phyloP scores from a whole-genome alignment of 1,140 invertebrate genomes.

The Colletes latitarsis region DNA sequence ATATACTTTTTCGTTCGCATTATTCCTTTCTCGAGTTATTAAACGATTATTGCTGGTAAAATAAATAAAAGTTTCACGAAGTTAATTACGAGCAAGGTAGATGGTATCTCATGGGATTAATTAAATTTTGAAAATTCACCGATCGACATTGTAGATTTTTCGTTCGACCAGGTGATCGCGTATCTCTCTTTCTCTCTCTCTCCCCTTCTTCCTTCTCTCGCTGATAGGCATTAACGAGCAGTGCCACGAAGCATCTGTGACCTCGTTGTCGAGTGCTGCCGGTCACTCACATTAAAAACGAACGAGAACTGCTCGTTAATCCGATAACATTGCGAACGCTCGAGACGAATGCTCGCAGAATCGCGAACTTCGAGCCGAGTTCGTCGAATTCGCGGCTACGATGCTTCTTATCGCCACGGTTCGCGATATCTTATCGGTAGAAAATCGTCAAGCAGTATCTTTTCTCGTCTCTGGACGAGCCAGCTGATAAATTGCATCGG shows the following conservation, averaged over 20 bases:
- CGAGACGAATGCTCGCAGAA: slow-evolving; percentile 8
- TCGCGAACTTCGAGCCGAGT: slow-evolving; percentile 13
- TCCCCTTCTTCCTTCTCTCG: not conserved
- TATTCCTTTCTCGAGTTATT: no score
- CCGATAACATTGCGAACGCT: slow-evolving; percentile 34
- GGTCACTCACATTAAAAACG: slow-evolving; percentile 53
- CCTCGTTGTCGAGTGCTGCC: slow-evolving; percentile 45
- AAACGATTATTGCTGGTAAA: no score
- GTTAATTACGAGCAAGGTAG: no score
- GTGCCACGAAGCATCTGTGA: slow-evolving; percentile 37
- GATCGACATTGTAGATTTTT: not conserved
- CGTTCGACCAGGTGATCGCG: slow-evolving; percentile 15
- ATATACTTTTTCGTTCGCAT: no score
- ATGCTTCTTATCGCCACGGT: not conserved
- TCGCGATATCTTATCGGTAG: slow-evolving; percentile 22
- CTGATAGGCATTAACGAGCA: slow-evolving; percentile 40
- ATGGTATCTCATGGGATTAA: not conserved
- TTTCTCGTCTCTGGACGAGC: not conserved
- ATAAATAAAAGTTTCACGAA: no score
- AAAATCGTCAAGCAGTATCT: not conserved
- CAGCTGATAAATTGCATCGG: not conserved
- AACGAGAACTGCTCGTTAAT: slow-evolving; percentile 46
- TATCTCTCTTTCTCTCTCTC: not conserved
- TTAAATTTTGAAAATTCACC: slow-evolving; percentile 6
- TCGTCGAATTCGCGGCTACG: not conserved